Base-by-base conservation (phyloP, 1,140 invertebrate species). In the Calliopsis andreniformis region DNA sequence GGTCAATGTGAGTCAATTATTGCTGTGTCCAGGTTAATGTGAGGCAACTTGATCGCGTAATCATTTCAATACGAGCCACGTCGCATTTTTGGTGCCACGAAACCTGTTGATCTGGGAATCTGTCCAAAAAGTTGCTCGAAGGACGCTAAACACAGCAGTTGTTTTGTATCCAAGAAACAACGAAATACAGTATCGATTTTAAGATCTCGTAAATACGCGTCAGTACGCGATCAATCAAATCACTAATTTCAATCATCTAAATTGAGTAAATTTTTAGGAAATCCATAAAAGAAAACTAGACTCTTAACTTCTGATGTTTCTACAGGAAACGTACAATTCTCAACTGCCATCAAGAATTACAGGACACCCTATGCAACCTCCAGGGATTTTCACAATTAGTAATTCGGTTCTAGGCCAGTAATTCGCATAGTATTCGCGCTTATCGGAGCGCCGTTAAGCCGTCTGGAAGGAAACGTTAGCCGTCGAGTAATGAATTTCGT, bases 31-130 rank as follows among this genome's bases (percentile, higher is more conserved):
- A 42, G n/a, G 7, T 39, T 42, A 30, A 39, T 23, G 4, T 20
- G 25, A 45, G 59, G 51, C 35, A 39, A 71, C 49, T 51, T 62
- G 12, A 23, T 43, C 39, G 35, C 51, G 51, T n/a, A 51, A 39
- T 45, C 14, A 28, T 71, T 73, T 66, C 55, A 53, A 55, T 35
- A 8, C 25, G 4, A 42, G 49, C 32, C 64, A 23, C 35, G 61
- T 35, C 49, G 49, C 39, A 43, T 66, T 75, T 39, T 59, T 10
- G 20, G 62, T 61, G 18, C 53, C 63, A 39, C 66, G 73, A 77
- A 77, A 80, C 78, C 78, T 77, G 78, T 80, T 77, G 78, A 71
- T 71, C 35, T 53, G 66, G 66, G 78, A 77, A 59, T 56, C 14
- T 16, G 39, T 70, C 72, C 64, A 79, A 72, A 71, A 58, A 32